These are phyloP conservation scores for Ciconia boyciana DNA, from an alignment of 2,113 vertebrate species.

Conservation along the genomic window DNA sequence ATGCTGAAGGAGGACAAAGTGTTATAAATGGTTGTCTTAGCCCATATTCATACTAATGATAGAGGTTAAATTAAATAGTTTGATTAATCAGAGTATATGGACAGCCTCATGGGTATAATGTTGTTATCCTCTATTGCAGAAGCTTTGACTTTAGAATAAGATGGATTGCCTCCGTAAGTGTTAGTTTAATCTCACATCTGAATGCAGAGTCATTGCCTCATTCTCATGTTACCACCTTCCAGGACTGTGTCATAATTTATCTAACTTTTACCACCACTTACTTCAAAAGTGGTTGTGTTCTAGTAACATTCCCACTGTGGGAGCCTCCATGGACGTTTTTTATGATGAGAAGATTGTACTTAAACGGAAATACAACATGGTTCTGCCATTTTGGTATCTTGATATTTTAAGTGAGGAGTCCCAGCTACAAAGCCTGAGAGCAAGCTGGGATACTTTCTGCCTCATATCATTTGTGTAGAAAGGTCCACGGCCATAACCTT, in stretches of 20 bases:
- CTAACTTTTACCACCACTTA: constrained; percentile 36
- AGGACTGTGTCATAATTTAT: constrained; percentile 25
- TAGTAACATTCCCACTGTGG: not conserved
- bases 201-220: constrained; percentile 38
- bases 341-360: not conserved
- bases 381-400: not conserved
- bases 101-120: constrained; percentile 37
- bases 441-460: not conserved
- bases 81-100: constrained; percentile 61
- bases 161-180: constrained; percentile 37
- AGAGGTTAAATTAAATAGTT: constrained; percentile 57
- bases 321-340: not conserved
- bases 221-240: constrained; percentile 24
- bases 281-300: constrained; percentile 15
- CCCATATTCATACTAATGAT: constrained; percentile 31
- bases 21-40: constrained; percentile 38
- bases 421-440: not conserved
- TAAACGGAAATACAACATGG: not conserved
- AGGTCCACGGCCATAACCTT: not conserved
- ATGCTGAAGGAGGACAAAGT: constrained; percentile 5
- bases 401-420: not conserved
- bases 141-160: constrained; percentile 52
- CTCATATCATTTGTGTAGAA: not conserved
- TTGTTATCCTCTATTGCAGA: constrained; percentile 41
- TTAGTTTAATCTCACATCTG: constrained; percentile 54